Evolutionary conservation across 1,140 invertebrate genomes (phyloP), one percentile per base, ranked within the genome.

Genomic region (Thrips palmi): DNA sequence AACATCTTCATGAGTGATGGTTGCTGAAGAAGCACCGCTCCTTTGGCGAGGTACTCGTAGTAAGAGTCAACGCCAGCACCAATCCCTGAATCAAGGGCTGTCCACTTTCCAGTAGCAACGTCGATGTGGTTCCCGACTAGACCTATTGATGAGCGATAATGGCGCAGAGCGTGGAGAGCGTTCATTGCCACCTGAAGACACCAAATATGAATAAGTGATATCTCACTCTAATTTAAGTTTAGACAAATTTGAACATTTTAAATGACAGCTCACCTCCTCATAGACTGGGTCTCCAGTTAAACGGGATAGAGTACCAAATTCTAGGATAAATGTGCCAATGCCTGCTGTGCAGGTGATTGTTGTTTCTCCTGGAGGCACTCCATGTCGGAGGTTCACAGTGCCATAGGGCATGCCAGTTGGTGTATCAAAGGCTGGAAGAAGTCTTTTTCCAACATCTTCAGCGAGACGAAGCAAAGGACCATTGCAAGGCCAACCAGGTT

Each of bases 31-130:
- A 84, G 48, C 7, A 82, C 62, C n/a, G 49, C 45, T 2, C 87
- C 93, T 70, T 99, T 99, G 0, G 93, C 91, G 36, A 99, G 64
- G 60, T 99, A 99, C 60, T 99, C 96, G 65, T 89, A 97, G 54
- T 93, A 97, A 0, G 94, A 98, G 59, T 99, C 96, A 7, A 98
- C 82, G 10, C 93, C 94, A 15, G 87, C 88, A 2, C 86, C 81
- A 40, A 77, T 76, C 5, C 89, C 92, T 30, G 89, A 77, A 63
- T 98, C 96, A 21, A 87, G 73, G 3, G 92, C 94, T 10, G 89
- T 96, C 94, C 94, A 99, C 34, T 84, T 71, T 0, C 93, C 93
- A 22, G 78, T 91, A 49, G 81, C 64, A 3, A 97, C 81, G 58
- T 99, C 91, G 22, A 99, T 82, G 57, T 98, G 94, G 59, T 98